These are phyloP conservation scores for Centropus unirufus DNA, from an alignment of 2,113 vertebrate genomes.

Conservation along the genomic window DNA sequence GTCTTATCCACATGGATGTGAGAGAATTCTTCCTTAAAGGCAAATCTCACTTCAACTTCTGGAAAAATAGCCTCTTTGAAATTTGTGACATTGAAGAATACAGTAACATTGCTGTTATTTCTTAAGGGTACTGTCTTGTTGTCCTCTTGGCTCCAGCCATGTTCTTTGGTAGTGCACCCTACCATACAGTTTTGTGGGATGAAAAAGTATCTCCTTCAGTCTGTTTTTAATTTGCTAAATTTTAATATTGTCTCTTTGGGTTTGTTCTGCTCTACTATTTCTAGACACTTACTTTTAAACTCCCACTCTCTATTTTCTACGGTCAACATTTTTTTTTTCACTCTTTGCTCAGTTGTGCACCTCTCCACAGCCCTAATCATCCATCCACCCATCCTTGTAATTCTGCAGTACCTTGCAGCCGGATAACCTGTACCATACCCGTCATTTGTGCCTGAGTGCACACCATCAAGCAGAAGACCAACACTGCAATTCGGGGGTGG, in stretches of 20 bases:
- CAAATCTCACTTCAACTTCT: neutral
- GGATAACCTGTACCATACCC: rapidly evolving
- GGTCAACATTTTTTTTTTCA: neutral
- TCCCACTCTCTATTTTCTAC: neutral
- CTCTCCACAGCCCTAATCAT: neutral
- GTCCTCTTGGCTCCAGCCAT: neutral
- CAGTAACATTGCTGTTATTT: neutral
- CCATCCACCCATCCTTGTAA: neutral
- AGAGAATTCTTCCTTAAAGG: neutral
- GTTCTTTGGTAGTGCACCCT: neutral
- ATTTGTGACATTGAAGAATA: neutral
- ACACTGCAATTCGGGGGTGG: neutral
- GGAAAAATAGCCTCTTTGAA: neutral
- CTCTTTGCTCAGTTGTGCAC: neutral
- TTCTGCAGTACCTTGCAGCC: neutral
- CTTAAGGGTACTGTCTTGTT: neutral
- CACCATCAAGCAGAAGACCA: neutral
- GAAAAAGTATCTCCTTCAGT: neutral
- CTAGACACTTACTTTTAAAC: neutral
- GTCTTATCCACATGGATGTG: neutral
- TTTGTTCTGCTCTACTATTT: neutral
- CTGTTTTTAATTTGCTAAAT: neutral
- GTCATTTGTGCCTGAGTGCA: neutral
- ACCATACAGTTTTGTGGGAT: rapidly evolving
- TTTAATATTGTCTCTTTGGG: neutral